phyloP scores from a whole-genome alignment of 2,888 invertebrate species.

The Dryobotodes eremita region DNA sequence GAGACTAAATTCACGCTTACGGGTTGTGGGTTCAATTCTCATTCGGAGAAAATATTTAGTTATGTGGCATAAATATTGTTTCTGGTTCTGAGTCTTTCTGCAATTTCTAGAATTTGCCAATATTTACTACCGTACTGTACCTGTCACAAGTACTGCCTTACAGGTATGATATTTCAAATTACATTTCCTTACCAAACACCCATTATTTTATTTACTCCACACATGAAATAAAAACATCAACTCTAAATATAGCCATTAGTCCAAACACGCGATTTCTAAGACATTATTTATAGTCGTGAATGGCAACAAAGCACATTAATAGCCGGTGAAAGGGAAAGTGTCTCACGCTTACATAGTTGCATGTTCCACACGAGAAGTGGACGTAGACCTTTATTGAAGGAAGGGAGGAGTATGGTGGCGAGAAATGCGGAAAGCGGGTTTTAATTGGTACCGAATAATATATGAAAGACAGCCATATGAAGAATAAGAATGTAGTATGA shows the following conservation, averaged over 20 bases:
- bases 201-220: neutral
- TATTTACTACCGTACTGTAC: neutral
- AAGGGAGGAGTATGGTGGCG: neutral
- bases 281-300: slow-evolving; percentile 46
- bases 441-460: neutral
- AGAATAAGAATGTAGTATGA: too few relatives aligned
- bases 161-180: neutral
- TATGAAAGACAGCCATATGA: neutral
- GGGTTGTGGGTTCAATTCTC: neutral
- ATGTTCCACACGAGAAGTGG: slow-evolving; percentile 24
- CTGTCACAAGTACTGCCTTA: neutral
- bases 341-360: slow-evolving; percentile 37
- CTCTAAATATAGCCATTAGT: slow-evolving; percentile 36
- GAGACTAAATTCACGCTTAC: neutral
- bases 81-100: too few relatives aligned
- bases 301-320: slow-evolving; percentile 28
- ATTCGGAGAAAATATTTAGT: neutral
- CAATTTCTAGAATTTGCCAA: neutral
- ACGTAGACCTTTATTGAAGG: slow-evolving; percentile 14
- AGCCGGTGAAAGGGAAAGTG: slow-evolving; percentile 41
- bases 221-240: slow-evolving; percentile 31
- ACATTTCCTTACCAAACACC: neutral
- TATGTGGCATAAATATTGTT: too few relatives aligned
- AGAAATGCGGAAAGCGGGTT: neutral
- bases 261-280: slow-evolving; percentile 46